phyloP scores from a whole-genome alignment of 1,140 invertebrate genomes.

The Drepana arcuata region DNA sequence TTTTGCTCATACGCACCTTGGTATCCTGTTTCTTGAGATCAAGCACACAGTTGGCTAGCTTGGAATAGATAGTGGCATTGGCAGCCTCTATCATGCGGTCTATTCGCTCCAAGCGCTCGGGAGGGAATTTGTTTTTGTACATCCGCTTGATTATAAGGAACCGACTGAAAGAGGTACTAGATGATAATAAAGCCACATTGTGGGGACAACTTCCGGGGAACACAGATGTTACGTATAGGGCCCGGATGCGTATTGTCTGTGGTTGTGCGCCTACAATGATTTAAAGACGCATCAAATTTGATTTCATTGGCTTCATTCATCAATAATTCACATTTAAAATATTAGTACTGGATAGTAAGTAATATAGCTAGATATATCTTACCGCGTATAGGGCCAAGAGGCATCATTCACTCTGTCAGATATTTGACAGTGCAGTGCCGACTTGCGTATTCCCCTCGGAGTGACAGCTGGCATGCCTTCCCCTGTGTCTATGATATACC shows the following conservation, averaged over 20 bases:
- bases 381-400: constrained; percentile 49
- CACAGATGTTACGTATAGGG: too few relatives aligned
- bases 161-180: constrained; percentile 50
- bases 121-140: constrained; percentile 41
- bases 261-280: too few relatives aligned
- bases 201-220: too few relatives aligned
- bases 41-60: constrained; percentile 48
- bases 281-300: too few relatives aligned
- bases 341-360: too few relatives aligned
- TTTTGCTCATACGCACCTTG: too few relatives aligned
- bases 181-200: too few relatives aligned
- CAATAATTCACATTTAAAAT: too few relatives aligned
- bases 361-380: too few relatives aligned
- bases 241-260: too few relatives aligned
- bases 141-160: constrained; percentile 36
- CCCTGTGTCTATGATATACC: constrained; percentile 29
- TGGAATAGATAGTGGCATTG: constrained; percentile 47
- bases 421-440: constrained; percentile 26
- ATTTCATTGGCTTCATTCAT: too few relatives aligned
- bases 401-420: constrained; percentile 47
- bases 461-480: constrained; percentile 44
- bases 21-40: constrained; percentile 46
- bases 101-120: constrained; percentile 41
- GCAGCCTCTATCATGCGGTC: constrained; percentile 51
- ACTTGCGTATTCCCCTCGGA: constrained; percentile 33